These are phyloP conservation scores for Diarsia mendica DNA, from an alignment of 2,888 invertebrate genomes.

Conservation along the genomic window DNA sequence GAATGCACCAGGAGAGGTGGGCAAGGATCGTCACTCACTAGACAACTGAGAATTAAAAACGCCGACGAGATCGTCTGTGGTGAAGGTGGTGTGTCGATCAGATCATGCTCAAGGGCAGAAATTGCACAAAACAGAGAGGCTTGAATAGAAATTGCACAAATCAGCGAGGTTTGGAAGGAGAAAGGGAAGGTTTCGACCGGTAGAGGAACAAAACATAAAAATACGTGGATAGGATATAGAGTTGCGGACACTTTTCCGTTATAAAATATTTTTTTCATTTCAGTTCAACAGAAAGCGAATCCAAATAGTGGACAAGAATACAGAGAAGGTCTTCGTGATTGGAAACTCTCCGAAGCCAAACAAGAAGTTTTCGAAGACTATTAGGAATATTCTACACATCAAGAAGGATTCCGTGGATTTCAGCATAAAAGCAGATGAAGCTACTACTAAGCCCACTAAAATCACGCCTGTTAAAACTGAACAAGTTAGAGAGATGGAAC, in stretches of 20 bases:
- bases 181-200: no score
- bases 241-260: neutral
- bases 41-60: no score
- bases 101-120: no score
- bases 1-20: no score
- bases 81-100: no score
- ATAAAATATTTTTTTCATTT: conserved; percentile 27
- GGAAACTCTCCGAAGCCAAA: conserved; percentile 80
- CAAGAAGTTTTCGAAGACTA: conserved; percentile 77
- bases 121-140: no score
- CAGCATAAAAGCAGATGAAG: conserved; percentile 81
- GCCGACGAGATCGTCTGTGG: no score
- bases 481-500: conserved; percentile 54
- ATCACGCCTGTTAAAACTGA: conserved; percentile 83
- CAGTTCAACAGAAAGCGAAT: conserved; percentile 76
- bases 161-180: no score
- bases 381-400: conserved; percentile 84
- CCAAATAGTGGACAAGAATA: conserved; percentile 76
- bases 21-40: no score
- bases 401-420: conserved; percentile 83
- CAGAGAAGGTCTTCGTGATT: conserved; percentile 84
- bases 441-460: conserved; percentile 84
- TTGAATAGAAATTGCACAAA: no score
- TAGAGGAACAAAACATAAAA: neutral
- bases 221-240: neutral